A percentile compares a stretch with the other conserved stretches of the same genome.
Evolutionary conservation across 2,888 invertebrate species (phyloP).

Genomic region (Melieria picta): DNA sequence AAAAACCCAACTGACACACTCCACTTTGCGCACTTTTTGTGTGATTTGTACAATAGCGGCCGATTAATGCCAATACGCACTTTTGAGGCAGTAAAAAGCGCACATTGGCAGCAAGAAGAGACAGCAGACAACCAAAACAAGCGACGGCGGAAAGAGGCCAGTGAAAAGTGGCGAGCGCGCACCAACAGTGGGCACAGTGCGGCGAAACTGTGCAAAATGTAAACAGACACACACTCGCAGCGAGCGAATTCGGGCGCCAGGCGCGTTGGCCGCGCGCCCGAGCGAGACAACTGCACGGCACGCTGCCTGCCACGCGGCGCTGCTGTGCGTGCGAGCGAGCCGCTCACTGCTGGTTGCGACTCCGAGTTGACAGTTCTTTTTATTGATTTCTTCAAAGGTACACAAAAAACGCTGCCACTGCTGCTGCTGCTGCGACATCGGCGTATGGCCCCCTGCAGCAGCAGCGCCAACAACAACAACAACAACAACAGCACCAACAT

Average conservation of each 20-base stretch:
- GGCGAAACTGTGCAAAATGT: no score
- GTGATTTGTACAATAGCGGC: slow-evolving; percentile 4
- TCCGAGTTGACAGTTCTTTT: slow-evolving; percentile 52
- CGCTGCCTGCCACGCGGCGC: background rate
- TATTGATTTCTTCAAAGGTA: slow-evolving; percentile 64
- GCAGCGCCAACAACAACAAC: background rate
- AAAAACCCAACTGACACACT: slow-evolving; percentile 21
- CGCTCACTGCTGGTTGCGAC: slow-evolving; percentile 2
- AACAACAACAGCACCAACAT: background rate
- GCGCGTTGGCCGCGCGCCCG: slow-evolving; percentile 6
- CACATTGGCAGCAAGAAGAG: background rate
- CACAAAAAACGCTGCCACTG: slow-evolving; percentile 43
- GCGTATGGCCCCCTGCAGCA: background rate
- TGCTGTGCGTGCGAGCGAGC: slow-evolving; percentile 9
- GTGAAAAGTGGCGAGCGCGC: no score
- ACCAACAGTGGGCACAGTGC: no score
- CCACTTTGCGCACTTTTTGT: slow-evolving; percentile 13
- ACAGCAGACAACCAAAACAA: slow-evolving; percentile 17
- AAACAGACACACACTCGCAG: no score
- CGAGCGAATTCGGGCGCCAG: background rate
- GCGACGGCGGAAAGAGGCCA: background rate
- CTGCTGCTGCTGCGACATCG: slow-evolving; percentile 4
- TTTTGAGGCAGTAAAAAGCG: slow-evolving; percentile 3
- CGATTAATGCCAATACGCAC: slow-evolving; percentile 17
- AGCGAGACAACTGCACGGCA: slow-evolving; percentile 22